These are phyloP conservation scores for Parambassis ranga DNA, from an alignment of 2,797 vertebrate genomes.

Conservation along the genomic window DNA sequence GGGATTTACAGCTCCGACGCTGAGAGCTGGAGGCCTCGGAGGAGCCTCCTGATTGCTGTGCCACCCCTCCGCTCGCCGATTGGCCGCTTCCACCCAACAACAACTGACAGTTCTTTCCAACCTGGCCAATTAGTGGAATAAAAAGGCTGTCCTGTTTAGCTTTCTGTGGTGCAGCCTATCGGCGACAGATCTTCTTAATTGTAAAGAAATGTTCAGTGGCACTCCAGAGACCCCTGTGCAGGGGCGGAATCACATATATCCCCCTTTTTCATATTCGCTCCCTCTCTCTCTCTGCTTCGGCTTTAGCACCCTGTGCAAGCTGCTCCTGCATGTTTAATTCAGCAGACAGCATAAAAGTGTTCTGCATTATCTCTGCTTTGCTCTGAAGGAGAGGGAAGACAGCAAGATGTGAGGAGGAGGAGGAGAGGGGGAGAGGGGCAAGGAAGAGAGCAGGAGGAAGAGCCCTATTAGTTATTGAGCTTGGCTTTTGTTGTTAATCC, in stretches of 20 bases:
- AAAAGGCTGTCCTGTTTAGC: slow-evolving; percentile 31
- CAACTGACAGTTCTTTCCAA: slow-evolving; percentile 47
- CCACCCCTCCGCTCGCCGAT: slow-evolving; percentile 11
- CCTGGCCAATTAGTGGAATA: slow-evolving; percentile 54
- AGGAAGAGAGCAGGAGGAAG: slow-evolving; percentile 24
- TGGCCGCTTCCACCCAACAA: slow-evolving; percentile 36
- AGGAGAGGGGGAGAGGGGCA: neutral
- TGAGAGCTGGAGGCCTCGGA: slow-evolving; percentile 45
- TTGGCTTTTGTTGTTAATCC: slow-evolving; percentile 68
- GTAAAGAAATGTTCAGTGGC: slow-evolving; percentile 48
- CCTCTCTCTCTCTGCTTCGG: slow-evolving; percentile 28
- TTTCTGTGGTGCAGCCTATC: slow-evolving; percentile 9
- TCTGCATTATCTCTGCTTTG: slow-evolving; percentile 53
- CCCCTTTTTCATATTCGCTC: slow-evolving; percentile 15
- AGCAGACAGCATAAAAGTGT: slow-evolving; percentile 71
- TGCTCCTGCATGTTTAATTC: slow-evolving; percentile 78
- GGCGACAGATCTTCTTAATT: slow-evolving; percentile 54
- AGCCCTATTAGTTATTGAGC: slow-evolving; percentile 65
- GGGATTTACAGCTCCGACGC: slow-evolving; percentile 39
- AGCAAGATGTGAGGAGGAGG: neutral
- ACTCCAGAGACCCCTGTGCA: slow-evolving; percentile 37
- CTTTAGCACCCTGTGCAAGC: slow-evolving; percentile 47
- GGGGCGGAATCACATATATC: slow-evolving; percentile 28
- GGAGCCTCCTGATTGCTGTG: slow-evolving; percentile 1
- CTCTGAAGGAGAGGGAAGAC: slow-evolving; percentile 35